Evolutionary conservation across 35 echinoderm and acorn worm species (phyloP).

Genomic region (Lytechinus pictus): DNA sequence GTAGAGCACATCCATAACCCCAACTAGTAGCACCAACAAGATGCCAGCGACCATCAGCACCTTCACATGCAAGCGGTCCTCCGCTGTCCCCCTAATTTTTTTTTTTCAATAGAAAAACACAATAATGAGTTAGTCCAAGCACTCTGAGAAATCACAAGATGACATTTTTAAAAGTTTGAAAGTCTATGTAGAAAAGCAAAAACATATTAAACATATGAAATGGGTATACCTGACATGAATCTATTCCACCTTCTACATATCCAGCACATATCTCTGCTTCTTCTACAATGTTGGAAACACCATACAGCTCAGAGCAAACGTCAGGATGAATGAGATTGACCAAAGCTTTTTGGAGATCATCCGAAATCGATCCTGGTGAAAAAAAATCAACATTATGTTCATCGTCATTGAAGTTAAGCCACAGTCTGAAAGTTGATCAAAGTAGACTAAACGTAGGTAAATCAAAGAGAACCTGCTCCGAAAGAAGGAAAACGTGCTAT

Average conservation of each 20-base stretch:
- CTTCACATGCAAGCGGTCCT: conserved; percentile 71
- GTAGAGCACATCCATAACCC: conserved; percentile 65
- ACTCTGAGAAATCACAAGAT: too few species aligned
- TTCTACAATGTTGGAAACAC: background rate
- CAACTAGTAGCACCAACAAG: conserved; percentile 70
- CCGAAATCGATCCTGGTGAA: background rate
- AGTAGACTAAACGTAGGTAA: too few species aligned
- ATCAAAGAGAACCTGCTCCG: too few species aligned
- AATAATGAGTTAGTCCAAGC: too few species aligned
- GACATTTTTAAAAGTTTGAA: too few species aligned
- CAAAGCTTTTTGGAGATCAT: background rate
- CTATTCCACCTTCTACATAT: background rate
- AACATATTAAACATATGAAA: too few species aligned
- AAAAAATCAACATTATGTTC: too few species aligned
- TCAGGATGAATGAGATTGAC: background rate
- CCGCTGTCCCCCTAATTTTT: conserved; percentile 77
- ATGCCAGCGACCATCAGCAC: conserved; percentile 67
- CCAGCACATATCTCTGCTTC: conserved; percentile 26
- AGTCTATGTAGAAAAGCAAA: too few species aligned
- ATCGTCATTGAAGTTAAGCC: too few species aligned
- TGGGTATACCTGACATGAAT: background rate
- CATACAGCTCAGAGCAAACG: background rate
- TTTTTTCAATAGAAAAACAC: too few species aligned
- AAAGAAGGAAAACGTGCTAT: too few species aligned
- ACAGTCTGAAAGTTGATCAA: too few species aligned